Conservation (phyloP, 1,140 invertebrate genomes). For the Thaumetopoea pityocampa region DNA sequence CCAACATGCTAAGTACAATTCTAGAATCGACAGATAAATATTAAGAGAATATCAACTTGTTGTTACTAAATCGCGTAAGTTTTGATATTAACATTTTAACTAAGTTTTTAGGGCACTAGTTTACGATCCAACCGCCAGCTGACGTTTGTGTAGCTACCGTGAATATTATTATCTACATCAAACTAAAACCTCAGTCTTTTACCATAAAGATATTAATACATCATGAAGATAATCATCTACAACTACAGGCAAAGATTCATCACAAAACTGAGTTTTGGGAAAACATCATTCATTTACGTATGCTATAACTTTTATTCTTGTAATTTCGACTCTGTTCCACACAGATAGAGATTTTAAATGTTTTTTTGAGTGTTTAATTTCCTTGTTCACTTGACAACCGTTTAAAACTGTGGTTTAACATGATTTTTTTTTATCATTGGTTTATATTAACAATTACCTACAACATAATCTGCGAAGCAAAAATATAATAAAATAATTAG, state of each 20-base stretch:
- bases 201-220: slow-evolving; percentile 16
- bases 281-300: background rate
- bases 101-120: background rate
- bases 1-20: slow-evolving; percentile 7
- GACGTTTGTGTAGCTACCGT: slow-evolving; percentile 5
- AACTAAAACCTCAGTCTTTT: slow-evolving; percentile 8
- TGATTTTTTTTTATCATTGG: too few species aligned
- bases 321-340: background rate
- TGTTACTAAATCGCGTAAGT: background rate
- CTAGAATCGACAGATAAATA: too few species aligned
- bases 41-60: background rate
- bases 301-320: background rate
- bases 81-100: background rate
- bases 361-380: too few species aligned
- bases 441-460: too few species aligned
- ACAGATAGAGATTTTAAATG: too few species aligned
- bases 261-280: slow-evolving; percentile 8
- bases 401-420: too few species aligned
- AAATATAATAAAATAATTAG: too few species aligned
- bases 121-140: slow-evolving; percentile 1
- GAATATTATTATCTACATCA: slow-evolving; percentile 11
- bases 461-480: too few species aligned
- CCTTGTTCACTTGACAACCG: too few species aligned
- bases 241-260: slow-evolving; percentile 5
- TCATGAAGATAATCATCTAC: slow-evolving; percentile 17